Percentiles rank a stretch among this genome's conserved stretches.
Evolutionary conservation across 2,888 invertebrate species (phyloP).

Genomic region (Patella pellucida): DNA sequence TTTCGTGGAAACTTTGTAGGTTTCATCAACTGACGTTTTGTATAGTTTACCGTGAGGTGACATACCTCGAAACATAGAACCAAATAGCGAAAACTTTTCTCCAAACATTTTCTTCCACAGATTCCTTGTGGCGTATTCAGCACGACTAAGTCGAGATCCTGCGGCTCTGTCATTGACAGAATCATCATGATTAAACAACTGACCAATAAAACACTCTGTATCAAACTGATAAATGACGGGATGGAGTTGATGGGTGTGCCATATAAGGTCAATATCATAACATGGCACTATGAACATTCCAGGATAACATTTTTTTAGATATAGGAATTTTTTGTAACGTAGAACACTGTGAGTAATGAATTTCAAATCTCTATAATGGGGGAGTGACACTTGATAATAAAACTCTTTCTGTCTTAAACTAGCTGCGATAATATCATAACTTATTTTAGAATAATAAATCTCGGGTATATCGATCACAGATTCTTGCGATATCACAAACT

Average conservation of each 20-base stretch:
- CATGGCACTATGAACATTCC: conserved; percentile 72
- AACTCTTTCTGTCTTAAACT: conserved; percentile 71
- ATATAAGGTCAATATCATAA: conserved; percentile 73
- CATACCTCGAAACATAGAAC: conserved; percentile 73
- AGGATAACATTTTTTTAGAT: conserved; percentile 69
- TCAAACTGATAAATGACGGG: conserved; percentile 60
- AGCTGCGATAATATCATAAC: conserved; percentile 70
- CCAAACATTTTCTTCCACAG: conserved; percentile 70
- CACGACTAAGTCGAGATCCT: conserved; percentile 69
- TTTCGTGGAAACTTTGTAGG: conserved; percentile 54
- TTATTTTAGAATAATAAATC: conserved; percentile 16
- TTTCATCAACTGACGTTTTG: conserved; percentile 56
- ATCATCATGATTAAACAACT: conserved; percentile 73
- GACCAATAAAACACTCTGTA: conserved; percentile 45
- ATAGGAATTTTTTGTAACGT: conserved; percentile 70
- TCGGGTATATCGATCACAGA: conserved; percentile 23
- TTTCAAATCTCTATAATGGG: conserved; percentile 71
- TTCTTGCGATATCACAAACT: conserved; percentile 46
- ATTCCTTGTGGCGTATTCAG: conserved; percentile 68
- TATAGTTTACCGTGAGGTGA: conserved; percentile 70
- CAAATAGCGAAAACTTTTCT: conserved; percentile 69
- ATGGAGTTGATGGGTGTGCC: conserved; percentile 73
- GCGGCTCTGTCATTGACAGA: conserved; percentile 71
- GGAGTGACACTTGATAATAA: conserved; percentile 72
- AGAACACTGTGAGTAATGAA: conserved; percentile 69